A percentile compares a stretch with the other conserved stretches of the same genome.
phyloP scores from a whole-genome alignment of 2,797 vertebrate genomes.

The Bucorvus abyssinicus region DNA sequence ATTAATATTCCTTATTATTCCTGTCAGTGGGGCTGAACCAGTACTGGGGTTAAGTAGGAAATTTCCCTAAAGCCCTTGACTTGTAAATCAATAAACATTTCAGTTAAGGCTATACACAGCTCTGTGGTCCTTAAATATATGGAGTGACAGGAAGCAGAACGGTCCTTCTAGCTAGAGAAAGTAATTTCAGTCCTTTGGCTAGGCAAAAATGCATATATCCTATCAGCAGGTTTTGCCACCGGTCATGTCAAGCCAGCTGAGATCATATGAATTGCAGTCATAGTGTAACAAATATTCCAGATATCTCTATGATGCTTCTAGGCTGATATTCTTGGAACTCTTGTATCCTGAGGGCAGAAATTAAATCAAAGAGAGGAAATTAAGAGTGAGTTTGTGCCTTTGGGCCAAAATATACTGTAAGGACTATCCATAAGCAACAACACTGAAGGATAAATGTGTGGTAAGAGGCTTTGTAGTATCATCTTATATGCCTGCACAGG shows the following conservation, averaged over 20 bases:
- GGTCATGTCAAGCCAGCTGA: neutral
- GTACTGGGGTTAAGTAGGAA: neutral
- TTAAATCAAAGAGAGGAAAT: constrained; percentile 37
- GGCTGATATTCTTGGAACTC: neutral
- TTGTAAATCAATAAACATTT: neutral
- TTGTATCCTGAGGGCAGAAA: neutral
- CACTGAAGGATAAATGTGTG: neutral
- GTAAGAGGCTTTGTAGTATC: neutral
- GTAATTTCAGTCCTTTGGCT: neutral
- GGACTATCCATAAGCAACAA: neutral
- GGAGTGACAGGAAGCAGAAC: neutral
- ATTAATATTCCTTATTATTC: neutral
- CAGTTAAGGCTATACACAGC: neutral
- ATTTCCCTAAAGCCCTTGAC: neutral
- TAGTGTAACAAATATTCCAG: neutral
- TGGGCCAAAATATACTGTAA: constrained; percentile 13
- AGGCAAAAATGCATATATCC: neutral
- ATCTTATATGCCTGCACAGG: neutral
- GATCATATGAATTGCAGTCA: neutral
- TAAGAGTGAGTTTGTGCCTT: neutral
- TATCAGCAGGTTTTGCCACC: neutral
- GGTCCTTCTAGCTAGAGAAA: neutral
- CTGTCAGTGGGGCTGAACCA: neutral
- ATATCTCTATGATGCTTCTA: neutral
- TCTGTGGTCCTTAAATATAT: neutral